Conservation (phyloP, 2,113 vertebrate species). For the Cynopterus brachyotis region DNA sequence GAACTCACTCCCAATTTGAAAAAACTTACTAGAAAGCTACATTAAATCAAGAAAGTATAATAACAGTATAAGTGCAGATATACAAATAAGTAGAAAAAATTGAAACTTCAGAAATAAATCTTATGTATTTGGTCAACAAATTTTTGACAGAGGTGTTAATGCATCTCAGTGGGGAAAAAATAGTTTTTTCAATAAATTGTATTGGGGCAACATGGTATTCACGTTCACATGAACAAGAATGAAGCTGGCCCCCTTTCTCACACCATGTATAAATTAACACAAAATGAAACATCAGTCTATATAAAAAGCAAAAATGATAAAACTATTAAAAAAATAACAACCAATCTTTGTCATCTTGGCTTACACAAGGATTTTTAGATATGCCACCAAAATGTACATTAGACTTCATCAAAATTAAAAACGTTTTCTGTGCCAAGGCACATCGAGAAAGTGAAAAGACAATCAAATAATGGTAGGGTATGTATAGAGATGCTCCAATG, state of each 20-base stretch:
- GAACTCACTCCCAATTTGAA: neutral
- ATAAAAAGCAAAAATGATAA: neutral
- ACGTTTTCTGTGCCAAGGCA: neutral
- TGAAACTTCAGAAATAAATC: neutral
- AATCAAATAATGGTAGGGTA: neutral
- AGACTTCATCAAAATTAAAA: neutral
- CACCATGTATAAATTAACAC: neutral
- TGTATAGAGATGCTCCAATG: neutral
- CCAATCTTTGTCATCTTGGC: neutral
- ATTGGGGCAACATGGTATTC: neutral
- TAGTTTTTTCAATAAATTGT: neutral
- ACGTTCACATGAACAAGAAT: neutral
- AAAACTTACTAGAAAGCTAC: neutral
- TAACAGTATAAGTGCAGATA: neutral
- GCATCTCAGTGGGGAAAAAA: neutral
- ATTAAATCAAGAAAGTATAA: neutral
- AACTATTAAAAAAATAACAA: neutral
- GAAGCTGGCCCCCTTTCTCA: neutral
- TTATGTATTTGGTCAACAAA: neutral
- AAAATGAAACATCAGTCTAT: neutral
- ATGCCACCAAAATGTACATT: neutral
- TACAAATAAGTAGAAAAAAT: neutral
- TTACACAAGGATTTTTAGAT: neutral
- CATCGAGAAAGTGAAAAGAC: neutral
- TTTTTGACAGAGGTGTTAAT: neutral